Percentiles rank a stretch among this genome's conserved stretches.
phyloP scores from a whole-genome alignment of 2,888 invertebrate species.

The Apoderus coryli region DNA sequence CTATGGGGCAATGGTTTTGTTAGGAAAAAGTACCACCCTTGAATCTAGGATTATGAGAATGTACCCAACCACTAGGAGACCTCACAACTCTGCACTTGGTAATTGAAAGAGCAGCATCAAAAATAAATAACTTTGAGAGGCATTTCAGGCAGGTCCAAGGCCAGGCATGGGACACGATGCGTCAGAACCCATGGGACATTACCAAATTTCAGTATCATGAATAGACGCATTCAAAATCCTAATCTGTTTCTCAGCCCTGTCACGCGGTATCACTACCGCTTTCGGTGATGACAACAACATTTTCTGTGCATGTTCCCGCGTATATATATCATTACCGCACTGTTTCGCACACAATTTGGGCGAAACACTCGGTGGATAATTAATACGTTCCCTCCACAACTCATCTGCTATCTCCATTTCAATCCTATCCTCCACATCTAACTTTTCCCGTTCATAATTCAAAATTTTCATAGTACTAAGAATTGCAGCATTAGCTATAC shows the following conservation, averaged over 20 bases:
- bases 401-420: conserved; percentile 47
- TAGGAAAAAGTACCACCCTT: too few species aligned
- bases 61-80: too few species aligned
- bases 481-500: conserved; percentile 61
- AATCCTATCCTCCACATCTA: conserved; percentile 25
- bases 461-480: conserved; percentile 42
- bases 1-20: too few species aligned
- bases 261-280: conserved; percentile 48
- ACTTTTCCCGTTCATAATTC: conserved; percentile 32
- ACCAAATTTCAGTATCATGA: conserved; percentile 67
- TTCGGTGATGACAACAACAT: conserved; percentile 38
- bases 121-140: conserved; percentile 1
- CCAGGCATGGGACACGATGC: conserved; percentile 7
- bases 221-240: conserved; percentile 47
- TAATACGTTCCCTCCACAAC: conserved; percentile 51
- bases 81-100: too few species aligned
- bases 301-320: conserved; percentile 30
- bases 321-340: conserved; percentile 27
- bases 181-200: too few species aligned
- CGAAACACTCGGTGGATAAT: conserved; percentile 45
- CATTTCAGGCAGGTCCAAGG: too few species aligned
- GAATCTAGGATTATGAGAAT: too few species aligned
- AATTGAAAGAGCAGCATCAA: too few species aligned
- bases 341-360: conserved; percentile 37
- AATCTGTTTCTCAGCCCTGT: conserved; percentile 46